phyloP scores from a whole-genome alignment of 2,797 vertebrate genomes.

The Anisognathus igniventris region DNA sequence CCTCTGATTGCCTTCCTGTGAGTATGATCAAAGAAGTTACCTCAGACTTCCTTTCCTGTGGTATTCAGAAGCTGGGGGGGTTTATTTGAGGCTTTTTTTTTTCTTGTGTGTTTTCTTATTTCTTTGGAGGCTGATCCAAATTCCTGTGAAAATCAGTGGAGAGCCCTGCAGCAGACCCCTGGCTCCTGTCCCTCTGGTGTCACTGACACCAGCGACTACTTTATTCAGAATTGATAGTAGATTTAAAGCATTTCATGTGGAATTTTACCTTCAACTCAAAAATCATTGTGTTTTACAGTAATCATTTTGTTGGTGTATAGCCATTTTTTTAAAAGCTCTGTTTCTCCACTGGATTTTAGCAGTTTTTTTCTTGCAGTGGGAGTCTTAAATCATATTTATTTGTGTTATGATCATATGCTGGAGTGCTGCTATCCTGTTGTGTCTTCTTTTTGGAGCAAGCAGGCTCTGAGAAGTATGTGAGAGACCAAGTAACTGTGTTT shows the following conservation, averaged over 20 bases:
- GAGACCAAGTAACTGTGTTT: not conserved
- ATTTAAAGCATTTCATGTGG: not conserved
- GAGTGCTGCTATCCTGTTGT: not conserved
- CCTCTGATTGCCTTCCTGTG: slow-evolving; percentile 35
- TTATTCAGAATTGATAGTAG: not conserved
- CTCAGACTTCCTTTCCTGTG: not conserved
- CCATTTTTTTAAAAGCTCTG: not conserved
- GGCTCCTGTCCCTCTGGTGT: not conserved
- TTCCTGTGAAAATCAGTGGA: not conserved
- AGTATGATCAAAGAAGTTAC: slow-evolving; percentile 47
- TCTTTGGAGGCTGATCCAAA: not conserved
- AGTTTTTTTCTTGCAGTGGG: not conserved
- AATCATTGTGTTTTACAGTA: not conserved
- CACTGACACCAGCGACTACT: not conserved
- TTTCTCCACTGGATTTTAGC: not conserved
- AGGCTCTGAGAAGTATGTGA: not conserved
- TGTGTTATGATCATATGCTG: not conserved
- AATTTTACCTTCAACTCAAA: not conserved
- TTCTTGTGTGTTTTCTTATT: not conserved
- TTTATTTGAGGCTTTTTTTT: not conserved
- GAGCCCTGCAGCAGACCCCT: not conserved
- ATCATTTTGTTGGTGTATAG: rapidly evolving
- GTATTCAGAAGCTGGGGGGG: not conserved
- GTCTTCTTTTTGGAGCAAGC: not conserved
- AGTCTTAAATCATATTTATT: not conserved